Percentiles rank a stretch among this genome's conserved stretches.
Evolutionary conservation across 2,888 invertebrate genomes (phyloP).

Genomic region (Metallyticus violacea): DNA sequence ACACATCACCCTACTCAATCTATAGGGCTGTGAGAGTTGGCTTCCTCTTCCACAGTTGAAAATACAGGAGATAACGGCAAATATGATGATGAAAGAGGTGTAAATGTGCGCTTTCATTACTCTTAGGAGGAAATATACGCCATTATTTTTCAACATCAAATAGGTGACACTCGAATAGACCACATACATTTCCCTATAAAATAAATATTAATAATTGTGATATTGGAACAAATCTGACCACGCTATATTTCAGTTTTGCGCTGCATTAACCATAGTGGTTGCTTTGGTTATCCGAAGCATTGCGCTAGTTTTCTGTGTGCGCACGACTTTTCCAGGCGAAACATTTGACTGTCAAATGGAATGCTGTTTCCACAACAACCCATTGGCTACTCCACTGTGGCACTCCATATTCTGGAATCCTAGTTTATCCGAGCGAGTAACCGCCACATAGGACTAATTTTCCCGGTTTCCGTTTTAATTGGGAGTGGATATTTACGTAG

Average conservation of each 20-base stretch:
- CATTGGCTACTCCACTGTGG: neutral
- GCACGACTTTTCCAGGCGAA: neutral
- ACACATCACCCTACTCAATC: too few species aligned
- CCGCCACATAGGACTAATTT: neutral
- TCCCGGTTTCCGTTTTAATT: neutral
- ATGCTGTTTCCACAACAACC: neutral
- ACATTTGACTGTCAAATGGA: neutral
- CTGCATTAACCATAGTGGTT: neutral
- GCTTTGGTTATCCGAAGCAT: neutral
- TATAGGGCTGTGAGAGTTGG: too few species aligned
- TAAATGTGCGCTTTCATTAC: too few species aligned
- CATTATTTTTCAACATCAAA: too few species aligned
- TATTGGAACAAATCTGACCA: neutral
- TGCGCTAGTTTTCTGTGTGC: neutral
- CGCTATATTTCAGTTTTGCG: neutral
- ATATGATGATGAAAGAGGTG: too few species aligned
- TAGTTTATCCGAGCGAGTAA: neutral
- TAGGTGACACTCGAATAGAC: too few species aligned
- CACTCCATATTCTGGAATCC: neutral
- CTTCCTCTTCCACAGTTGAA: too few species aligned
- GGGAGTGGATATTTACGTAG: neutral
- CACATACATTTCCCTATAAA: too few species aligned
- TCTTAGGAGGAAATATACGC: too few species aligned
- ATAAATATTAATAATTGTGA: too few species aligned
- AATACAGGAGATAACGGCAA: too few species aligned